These are phyloP conservation scores for Drosophila burlai DNA, from an alignment of 1,140 invertebrate species.

Conservation along the genomic window DNA sequence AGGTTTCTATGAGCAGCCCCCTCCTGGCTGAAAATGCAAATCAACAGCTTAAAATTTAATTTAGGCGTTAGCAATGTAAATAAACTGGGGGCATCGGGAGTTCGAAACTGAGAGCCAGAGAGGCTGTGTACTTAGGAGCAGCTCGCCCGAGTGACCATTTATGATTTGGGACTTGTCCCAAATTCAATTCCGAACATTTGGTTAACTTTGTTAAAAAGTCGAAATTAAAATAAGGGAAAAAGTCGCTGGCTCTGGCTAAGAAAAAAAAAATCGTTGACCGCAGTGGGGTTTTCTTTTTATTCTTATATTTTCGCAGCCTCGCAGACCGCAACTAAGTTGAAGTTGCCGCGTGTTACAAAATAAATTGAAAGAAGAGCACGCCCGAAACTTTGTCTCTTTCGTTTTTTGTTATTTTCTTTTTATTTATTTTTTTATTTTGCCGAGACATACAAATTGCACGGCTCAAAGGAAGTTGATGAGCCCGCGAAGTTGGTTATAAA, in stretches of 20 bases:
- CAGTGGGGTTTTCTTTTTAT: slow-evolving; percentile 44
- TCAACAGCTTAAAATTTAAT: slow-evolving; percentile 84
- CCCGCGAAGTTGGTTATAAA: slow-evolving; percentile 60
- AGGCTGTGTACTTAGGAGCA: slow-evolving; percentile 73
- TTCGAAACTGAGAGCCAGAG: neutral
- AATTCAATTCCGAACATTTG: slow-evolving; percentile 79
- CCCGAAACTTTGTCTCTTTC: slow-evolving; percentile 27
- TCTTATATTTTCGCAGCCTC: slow-evolving; percentile 2
- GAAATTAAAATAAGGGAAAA: slow-evolving; percentile 75
- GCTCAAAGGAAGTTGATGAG: slow-evolving; percentile 75
- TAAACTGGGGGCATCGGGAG: slow-evolving; percentile 33
- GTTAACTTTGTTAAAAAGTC: slow-evolving; percentile 82
- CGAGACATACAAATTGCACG: slow-evolving; percentile 60
- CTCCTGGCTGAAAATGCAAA: slow-evolving; percentile 70
- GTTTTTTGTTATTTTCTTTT: slow-evolving; percentile 22
- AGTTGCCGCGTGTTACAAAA: slow-evolving; percentile 57
- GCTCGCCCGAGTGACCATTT: slow-evolving; percentile 66
- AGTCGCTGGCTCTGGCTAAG: slow-evolving; percentile 34
- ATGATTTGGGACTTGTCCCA: slow-evolving; percentile 61
- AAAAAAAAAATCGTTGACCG: slow-evolving; percentile 44
- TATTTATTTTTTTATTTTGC: slow-evolving; percentile 2
- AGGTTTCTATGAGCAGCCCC: neutral
- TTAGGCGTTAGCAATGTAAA: slow-evolving; percentile 74
- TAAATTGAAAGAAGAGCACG: slow-evolving; percentile 47
- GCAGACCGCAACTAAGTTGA: slow-evolving; percentile 48